Evolutionary conservation across 2,888 invertebrate genomes (phyloP), one percentile per base, ranked within the genome.

Genomic region (Adela reaumurella): DNA sequence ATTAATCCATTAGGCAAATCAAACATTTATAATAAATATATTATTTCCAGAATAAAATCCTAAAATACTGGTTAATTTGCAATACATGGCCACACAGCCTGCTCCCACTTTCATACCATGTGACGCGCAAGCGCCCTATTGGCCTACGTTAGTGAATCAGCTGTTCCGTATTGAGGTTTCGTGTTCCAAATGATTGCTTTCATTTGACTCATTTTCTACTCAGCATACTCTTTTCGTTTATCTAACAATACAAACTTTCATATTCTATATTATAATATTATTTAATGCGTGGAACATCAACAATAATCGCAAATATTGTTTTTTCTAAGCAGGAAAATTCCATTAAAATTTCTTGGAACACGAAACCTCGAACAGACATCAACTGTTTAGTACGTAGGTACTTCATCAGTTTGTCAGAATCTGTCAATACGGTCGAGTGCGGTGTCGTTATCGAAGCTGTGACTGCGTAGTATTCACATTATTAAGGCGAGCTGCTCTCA

Each of bases 321-420:
- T n/a, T n/a, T n/a, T n/a, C n/a, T 24, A 4, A 24, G 24, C 8
- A 24, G 35, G 35, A 62, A 62, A 57, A 58, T 70, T 69, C 69
- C 68, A 67, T 56, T 45, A 52, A 51, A 51, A 35, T 14, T 50
- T 54, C 66, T 69, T 56, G 78, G 59, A 76, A 77, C 78, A 67
- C 76, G 64, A 76, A 74, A 76, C 77, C 76, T 77, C 69, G 46
- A n/a, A n/a, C n/a, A n/a, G n/a, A n/a, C n/a, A n/a, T n/a, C n/a
- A n/a, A n/a, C n/a, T n/a, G n/a, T n/a, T n/a, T n/a, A n/a, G n/a
- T n/a, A n/a, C n/a, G n/a, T n/a, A n/a, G n/a, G n/a, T n/a, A n/a
- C n/a, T n/a, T n/a, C n/a, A n/a, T n/a, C n/a, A n/a, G n/a, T n/a
- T 8, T 14, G 35, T 14, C n/a, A 35, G 35, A 35, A 35, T 35